Percentiles rank a stretch among this genome's conserved stretches.
Evolutionary conservation across 2,797 vertebrate species (phyloP).

Genomic region (Tragelaphus eurycerus): DNA sequence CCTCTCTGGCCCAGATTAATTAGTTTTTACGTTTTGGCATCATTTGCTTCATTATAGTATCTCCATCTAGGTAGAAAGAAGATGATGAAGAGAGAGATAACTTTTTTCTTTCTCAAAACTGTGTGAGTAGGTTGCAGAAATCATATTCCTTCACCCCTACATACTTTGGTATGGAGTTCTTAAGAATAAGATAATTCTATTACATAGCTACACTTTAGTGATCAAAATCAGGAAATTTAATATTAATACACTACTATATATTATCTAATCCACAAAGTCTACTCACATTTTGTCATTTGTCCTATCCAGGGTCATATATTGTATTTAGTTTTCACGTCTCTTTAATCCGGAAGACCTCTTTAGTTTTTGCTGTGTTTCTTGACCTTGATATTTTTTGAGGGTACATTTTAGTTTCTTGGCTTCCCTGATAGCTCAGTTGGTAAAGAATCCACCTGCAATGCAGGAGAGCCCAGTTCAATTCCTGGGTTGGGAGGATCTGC

Average conservation of each 20-base stretch:
- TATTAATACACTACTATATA: background rate
- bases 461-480: background rate
- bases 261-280: background rate
- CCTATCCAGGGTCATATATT: background rate
- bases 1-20: background rate
- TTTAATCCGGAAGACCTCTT: background rate
- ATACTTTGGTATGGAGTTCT: background rate
- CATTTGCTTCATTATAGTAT: background rate
- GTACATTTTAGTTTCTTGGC: background rate
- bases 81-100: background rate
- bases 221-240: background rate
- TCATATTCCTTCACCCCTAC: background rate
- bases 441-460: background rate
- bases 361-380: background rate
- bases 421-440: background rate
- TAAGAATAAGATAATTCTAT: constrained; percentile 1
- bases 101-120: background rate
- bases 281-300: background rate
- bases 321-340: background rate
- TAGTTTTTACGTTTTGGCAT: background rate
- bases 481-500: background rate
- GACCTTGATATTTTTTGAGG: background rate
- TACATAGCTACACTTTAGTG: background rate
- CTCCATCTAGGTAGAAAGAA: background rate
- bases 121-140: background rate